Base-by-base conservation (phyloP, 2,888 invertebrate genomes). In the Notodonta dromedarius region DNA sequence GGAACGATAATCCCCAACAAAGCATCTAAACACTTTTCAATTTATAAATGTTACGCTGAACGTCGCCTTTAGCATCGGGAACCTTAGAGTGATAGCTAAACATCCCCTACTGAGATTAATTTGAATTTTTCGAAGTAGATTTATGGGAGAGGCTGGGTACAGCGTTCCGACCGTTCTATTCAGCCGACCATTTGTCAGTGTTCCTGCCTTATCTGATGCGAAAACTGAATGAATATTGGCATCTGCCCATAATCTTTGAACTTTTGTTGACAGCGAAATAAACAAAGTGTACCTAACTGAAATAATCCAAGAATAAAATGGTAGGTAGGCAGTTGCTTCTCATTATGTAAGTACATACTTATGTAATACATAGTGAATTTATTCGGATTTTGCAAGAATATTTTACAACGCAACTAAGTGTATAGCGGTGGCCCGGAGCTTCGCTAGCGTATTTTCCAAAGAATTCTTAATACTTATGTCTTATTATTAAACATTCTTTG, bases 181-280 rank as follows among this genome's bases (percentile, higher is more conserved):
- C 53, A 16, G 54, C 55, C 53, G 56, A 66, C 63, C 69, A 69
- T 69, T 69, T 67, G 67, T 69, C 69, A 69, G 67, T 61, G 67
- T 67, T 67, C 60, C 24, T 44, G 59, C 59, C 59, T 53, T 61
- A 67, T 63, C 65, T 62, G 66, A 65, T 65, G 60, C 24, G 56
- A 50, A 65, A 60, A 65, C 58, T 62, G 62, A 62, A 60, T 62
- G 60, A 59, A 62, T 62, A 46, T 61, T 46, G 58, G 56, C 24
- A 56, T 24, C 14, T 24, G 12, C 40, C 12, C 13, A 2, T 50
- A 50, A 8, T 42, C 14, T 5, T 50, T 5, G 5, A 50, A 35
- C 14, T 51, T 32, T 16, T 9, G 4, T 24, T 8, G 4, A 24
- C 5, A 46, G 13, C 12, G 11, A 42, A 42, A 46, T 13, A 46